Conservation (phyloP, 2,797 vertebrate genomes). For the Anomalospiza imberbis region DNA sequence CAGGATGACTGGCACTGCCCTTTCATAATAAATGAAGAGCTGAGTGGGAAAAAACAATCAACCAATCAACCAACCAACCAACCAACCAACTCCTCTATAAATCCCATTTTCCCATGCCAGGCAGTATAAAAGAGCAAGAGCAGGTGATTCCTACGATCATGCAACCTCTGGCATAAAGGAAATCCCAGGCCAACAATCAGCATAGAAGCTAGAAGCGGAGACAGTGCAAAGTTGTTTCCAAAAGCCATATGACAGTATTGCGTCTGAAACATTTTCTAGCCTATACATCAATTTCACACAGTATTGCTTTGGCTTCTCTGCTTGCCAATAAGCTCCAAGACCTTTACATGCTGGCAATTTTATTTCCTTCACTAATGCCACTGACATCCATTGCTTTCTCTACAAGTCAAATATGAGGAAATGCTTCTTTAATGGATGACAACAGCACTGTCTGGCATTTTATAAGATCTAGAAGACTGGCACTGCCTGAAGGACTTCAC, state of each 20-base stretch:
- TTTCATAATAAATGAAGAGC: neutral
- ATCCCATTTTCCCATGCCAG: neutral
- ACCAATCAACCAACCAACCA: neutral
- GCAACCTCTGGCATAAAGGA: neutral
- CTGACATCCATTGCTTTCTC: neutral
- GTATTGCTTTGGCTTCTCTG: neutral
- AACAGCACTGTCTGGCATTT: neutral
- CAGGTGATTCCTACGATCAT: neutral
- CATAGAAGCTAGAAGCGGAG: neutral
- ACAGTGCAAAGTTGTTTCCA: neutral
- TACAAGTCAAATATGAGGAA: neutral
- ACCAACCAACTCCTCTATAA: neutral
- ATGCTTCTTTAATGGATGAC: neutral
- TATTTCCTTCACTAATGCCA: neutral
- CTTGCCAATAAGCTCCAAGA: neutral
- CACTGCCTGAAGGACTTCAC: neutral
- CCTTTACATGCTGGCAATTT: neutral
- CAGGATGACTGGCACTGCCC: neutral
- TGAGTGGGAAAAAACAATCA: neutral
- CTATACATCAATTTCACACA: neutral
- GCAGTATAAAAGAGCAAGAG: neutral
- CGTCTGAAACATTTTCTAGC: neutral
- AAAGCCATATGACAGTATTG: neutral
- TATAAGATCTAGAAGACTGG: neutral
- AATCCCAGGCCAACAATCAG: neutral